phyloP scores from a whole-genome alignment of 2,797 vertebrate species.

The Crypturellus tataupa region DNA sequence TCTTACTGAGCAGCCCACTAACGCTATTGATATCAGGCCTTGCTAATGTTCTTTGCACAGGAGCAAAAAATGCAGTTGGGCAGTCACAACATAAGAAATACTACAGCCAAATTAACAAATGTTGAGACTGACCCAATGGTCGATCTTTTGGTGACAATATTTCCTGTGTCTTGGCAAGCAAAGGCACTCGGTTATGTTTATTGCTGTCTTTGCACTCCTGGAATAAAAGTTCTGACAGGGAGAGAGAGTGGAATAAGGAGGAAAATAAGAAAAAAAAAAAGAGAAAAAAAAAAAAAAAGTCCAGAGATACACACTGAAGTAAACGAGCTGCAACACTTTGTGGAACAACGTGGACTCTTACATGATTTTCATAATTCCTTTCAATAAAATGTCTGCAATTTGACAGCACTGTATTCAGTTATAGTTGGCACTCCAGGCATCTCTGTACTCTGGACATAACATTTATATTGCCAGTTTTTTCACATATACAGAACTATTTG shows the following conservation, averaged over 20 bases:
- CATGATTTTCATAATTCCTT: neutral
- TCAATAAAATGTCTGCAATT: neutral
- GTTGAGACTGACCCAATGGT: neutral
- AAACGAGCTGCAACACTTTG: neutral
- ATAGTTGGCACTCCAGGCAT: neutral
- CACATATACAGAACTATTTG: neutral
- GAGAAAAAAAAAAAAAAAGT: neutral
- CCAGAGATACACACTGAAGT: neutral
- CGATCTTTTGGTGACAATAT: neutral
- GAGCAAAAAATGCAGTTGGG: neutral
- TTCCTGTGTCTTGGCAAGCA: neutral
- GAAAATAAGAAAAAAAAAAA: neutral
- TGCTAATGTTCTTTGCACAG: neutral
- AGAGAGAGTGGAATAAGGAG: neutral
- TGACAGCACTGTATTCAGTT: neutral
- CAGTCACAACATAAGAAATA: neutral
- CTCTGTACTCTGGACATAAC: neutral
- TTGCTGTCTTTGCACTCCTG: neutral
- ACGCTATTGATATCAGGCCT: neutral
- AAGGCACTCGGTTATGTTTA: neutral
- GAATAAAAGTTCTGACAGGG: neutral
- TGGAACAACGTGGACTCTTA: neutral
- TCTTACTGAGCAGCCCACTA: neutral
- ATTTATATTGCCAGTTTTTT: neutral
- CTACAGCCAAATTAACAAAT: neutral